Evolutionary conservation across 2,888 invertebrate genomes (phyloP).

Genomic region (Drosophila picticornis): DNA sequence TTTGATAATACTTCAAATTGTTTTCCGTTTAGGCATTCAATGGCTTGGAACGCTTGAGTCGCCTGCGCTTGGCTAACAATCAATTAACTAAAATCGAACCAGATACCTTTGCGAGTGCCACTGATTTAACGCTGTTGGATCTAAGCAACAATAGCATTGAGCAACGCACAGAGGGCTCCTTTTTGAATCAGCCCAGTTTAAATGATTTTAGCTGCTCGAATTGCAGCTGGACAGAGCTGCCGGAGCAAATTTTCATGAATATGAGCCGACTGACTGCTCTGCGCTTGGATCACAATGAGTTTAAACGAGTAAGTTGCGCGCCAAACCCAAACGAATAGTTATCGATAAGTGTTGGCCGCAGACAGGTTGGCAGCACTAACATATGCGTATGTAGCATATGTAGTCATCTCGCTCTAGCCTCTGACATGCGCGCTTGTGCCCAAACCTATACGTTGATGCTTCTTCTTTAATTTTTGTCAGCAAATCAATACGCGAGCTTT

Average conservation of each 20-base stretch:
- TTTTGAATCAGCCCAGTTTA: slow-evolving; percentile 82
- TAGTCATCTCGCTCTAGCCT: slow-evolving; percentile 54
- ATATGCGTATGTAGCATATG: slow-evolving; percentile 2
- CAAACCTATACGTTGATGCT: slow-evolving; percentile 8
- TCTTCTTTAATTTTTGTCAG: slow-evolving; percentile 63
- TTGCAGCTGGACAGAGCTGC: slow-evolving; percentile 83
- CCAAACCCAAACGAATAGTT: slow-evolving; percentile 27
- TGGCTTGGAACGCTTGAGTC: slow-evolving; percentile 76
- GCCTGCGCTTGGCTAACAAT: slow-evolving; percentile 84
- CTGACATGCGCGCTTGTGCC: slow-evolving; percentile 22
- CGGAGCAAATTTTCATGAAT: slow-evolving; percentile 83
- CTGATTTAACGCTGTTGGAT: slow-evolving; percentile 80
- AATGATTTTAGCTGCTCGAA: slow-evolving; percentile 83
- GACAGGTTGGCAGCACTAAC: slow-evolving; percentile 49
- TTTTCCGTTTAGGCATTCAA: slow-evolving; percentile 79
- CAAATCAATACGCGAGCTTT: slow-evolving; percentile 85
- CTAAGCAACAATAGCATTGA: slow-evolving; percentile 84
- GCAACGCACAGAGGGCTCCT: slow-evolving; percentile 76
- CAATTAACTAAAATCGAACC: slow-evolving; percentile 80
- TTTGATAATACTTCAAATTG: not conserved
- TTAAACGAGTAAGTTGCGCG: slow-evolving; percentile 76
- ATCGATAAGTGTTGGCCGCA: slow-evolving; percentile 48
- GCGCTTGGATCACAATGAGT: slow-evolving; percentile 84
- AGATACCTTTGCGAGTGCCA: slow-evolving; percentile 81
- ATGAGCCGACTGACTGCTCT: slow-evolving; percentile 81